Conservation (phyloP, 2,797 vertebrate species). For the Glyptemys insculpta region DNA sequence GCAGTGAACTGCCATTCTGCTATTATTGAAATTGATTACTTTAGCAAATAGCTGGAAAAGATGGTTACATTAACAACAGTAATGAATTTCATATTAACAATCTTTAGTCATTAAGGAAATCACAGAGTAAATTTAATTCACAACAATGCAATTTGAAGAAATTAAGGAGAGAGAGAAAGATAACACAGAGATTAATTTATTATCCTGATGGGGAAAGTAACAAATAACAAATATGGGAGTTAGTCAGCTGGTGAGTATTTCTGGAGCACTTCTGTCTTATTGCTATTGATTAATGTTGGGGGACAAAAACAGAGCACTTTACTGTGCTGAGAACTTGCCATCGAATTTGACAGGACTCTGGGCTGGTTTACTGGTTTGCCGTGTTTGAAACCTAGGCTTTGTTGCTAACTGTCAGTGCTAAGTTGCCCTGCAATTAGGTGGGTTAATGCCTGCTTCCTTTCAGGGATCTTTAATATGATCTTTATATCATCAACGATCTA, state of each 20-base stretch:
- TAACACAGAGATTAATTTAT: background rate
- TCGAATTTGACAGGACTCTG: background rate
- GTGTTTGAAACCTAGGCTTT: background rate
- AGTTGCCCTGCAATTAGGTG: background rate
- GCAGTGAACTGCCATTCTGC: background rate
- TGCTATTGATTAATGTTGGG: background rate
- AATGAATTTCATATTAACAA: conserved; percentile 42
- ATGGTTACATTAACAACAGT: conserved; percentile 13
- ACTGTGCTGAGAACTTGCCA: background rate
- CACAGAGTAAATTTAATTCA: conserved; percentile 47
- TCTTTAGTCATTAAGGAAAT: conserved; percentile 58
- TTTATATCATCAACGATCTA: too few species aligned
- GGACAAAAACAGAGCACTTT: background rate
- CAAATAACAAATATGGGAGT: background rate
- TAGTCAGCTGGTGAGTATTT: background rate
- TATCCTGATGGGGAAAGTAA: background rate
- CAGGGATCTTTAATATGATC: background rate
- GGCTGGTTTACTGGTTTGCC: background rate
- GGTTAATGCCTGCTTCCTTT: background rate
- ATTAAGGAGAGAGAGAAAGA: background rate
- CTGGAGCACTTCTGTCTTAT: background rate
- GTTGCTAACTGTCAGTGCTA: background rate
- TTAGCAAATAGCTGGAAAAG: conserved; percentile 47
- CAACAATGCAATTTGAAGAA: conserved; percentile 40
- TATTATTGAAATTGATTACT: background rate